Base-by-base conservation (phyloP, 2,888 invertebrate genomes). In the Caenorhabditis doughertyi region DNA sequence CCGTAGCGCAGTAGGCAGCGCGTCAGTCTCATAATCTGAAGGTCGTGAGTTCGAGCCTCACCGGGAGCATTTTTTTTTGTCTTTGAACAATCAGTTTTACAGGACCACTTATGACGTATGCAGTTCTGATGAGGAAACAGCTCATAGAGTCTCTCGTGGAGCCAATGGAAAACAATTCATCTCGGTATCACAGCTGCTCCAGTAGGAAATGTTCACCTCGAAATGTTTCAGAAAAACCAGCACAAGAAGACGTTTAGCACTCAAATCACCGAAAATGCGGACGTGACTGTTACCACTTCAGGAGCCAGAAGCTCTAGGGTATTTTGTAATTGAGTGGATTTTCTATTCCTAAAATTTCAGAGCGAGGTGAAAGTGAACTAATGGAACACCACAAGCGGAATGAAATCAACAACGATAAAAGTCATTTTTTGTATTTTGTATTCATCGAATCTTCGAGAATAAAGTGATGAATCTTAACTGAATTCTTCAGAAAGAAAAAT, bases 21-120 rank as follows among this genome's bases (percentile, higher is more conserved):
- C 95, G 95, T 95, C 95, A 95, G 95, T 95, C 95, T 95, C 95
- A 95, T 95, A 95, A 95, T 95, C 95, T 95, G 94, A 95, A 95
- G 95, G 95, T 95, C 95, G 95, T 95, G 95, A 95, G 95, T 95
- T 95, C 95, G 95, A 95, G 95, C 95, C 95, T 95, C 95, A 95
- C 95, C 84, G 83, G 85, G 85, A 87, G 87, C 88, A 88, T 16
- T 39, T 65, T 51, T 42, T 42, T 23, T 25, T 27, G 13, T 21
- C 42, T 35, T 35, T 56, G 13, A 29, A 4, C 8, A 8, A 21
- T 35, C 18, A 2, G 3, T 27, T 32, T 32, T 62, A 29, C 35
- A 65, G 65, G 23, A 35, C 49, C 0, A 51, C 51, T 8, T 65
- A 25, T 21, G 32, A 65, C 25, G 51, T 65, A 11, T 21, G 32